Base-by-base conservation (phyloP, 2,888 invertebrate species). In the Actias luna region DNA sequence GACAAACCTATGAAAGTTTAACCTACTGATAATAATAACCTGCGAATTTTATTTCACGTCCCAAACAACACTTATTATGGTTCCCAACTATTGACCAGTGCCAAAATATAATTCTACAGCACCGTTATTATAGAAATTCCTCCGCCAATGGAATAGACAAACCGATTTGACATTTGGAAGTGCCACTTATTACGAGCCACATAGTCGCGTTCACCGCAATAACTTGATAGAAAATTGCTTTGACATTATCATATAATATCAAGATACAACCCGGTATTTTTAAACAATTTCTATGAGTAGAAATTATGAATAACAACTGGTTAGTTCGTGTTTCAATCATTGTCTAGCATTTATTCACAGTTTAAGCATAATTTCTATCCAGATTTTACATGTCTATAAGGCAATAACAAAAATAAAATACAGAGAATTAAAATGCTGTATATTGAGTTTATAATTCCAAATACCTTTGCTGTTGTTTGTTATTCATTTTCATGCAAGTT, bases 201-300 rank as follows among this genome's bases (percentile, higher is more conserved):
- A n/a, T 16, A 29, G 29, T 55, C 29, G 55, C 67, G 64, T 67
- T 69, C 66, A 66, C 66, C 59, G 65, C 69, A 69, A 75, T 50
- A 60, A 82, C 78, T 81, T 78, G 75, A 76, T 76, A 69, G 71
- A 62, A 83, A 84, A 83, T 84, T 82, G 71, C 76, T 82, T 77
- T 83, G 83, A 82, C 83, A 83, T 84, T 83, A 80, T 69, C 65
- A 63, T 46, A 67, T 71, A 73, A 73, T 72, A 29, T 8, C 29
- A 29, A 82, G 85, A 84, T 86, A 86, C 77, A 77, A 76, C 76
- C 80, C 78, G 81, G 83, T 79, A 80, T 55, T 55, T 29, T 55
- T 29, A 29, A 29, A 27, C 27, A 27, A 27, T 52, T 52, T 16
- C 27, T 52, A 27, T 52, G 16, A 1, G 55, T 29, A 46, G 29